Evolutionary conservation across 2,888 invertebrate genomes (phyloP).

Genomic region (Conus canariensis): DNA sequence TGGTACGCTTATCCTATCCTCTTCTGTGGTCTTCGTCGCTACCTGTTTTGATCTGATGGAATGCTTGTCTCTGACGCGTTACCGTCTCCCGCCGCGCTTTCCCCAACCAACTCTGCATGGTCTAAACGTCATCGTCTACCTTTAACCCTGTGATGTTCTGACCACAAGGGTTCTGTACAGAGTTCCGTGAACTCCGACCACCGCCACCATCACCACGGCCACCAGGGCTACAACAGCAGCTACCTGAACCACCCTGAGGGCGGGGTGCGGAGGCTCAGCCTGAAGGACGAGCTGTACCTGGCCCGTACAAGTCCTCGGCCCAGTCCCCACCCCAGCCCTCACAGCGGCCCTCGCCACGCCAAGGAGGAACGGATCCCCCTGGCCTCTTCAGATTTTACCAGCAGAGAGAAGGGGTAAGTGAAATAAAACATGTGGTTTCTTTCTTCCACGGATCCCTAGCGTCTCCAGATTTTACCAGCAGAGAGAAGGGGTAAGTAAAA

Average conservation of each 20-base stretch:
- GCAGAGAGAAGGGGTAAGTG: neutral
- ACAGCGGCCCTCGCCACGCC: neutral
- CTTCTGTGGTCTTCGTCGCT: too few species aligned
- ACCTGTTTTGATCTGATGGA: too few species aligned
- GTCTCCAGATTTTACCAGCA: neutral
- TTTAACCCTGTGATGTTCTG: neutral
- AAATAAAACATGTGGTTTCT: neutral
- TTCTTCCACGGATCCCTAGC: neutral
- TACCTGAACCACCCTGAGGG: constrained; percentile 46
- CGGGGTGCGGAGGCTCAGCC: constrained; percentile 37
- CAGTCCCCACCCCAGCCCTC: neutral
- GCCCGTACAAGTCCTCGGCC: neutral
- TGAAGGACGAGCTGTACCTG: constrained; percentile 35
- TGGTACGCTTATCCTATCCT: too few species aligned
- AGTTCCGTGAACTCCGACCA: constrained; percentile 43
- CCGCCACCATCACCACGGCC: constrained; percentile 38
- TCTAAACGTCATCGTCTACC: too few species aligned
- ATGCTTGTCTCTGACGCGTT: too few species aligned
- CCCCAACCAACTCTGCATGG: too few species aligned
- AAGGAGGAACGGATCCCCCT: neutral
- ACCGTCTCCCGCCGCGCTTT: too few species aligned
- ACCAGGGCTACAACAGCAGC: constrained; percentile 43
- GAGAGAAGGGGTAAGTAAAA: neutral
- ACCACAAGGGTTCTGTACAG: constrained; percentile 23
- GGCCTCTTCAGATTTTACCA: neutral